Percentiles rank a stretch among this genome's conserved stretches.
These are phyloP conservation scores for Gouania willdenowi DNA, from an alignment of 2,797 vertebrate genomes.

Conservation along the genomic window DNA sequence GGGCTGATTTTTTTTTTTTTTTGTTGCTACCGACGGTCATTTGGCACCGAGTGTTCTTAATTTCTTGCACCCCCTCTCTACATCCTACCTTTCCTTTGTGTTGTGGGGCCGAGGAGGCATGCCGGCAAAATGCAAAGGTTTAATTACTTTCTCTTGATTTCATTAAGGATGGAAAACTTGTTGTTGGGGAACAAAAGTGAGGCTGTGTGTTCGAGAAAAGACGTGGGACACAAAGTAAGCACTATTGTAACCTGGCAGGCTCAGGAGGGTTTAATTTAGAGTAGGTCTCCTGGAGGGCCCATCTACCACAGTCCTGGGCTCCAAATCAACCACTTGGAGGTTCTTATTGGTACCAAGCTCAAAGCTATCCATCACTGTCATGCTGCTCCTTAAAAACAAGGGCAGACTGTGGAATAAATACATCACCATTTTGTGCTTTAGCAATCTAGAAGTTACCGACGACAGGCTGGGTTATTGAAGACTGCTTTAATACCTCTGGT, in stretches of 20 bases:
- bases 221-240: constrained; percentile 48
- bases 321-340: constrained; percentile 52
- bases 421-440: constrained; percentile 33
- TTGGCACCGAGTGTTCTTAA: constrained; percentile 80
- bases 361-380: constrained; percentile 81
- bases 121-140: constrained; percentile 72
- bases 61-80: constrained; percentile 63
- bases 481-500: constrained; percentile 1
- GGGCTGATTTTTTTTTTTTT: constrained; percentile 80
- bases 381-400: constrained; percentile 30
- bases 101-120: constrained; percentile 52
- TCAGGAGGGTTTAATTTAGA: constrained; percentile 80
- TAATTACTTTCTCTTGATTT: constrained; percentile 84
- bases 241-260: constrained; percentile 59
- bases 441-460: constrained; percentile 30
- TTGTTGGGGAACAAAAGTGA: constrained; percentile 73
- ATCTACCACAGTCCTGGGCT: constrained; percentile 51
- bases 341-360: constrained; percentile 69
- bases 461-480: constrained; percentile 14
- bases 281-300: constrained; percentile 64
- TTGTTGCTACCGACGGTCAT: constrained; percentile 79
- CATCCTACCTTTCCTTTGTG: constrained; percentile 71
- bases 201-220: constrained; percentile 56
- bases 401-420: constrained; percentile 31
- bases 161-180: constrained; percentile 76